Percentiles rank a stretch among this genome's conserved stretches.
These are phyloP conservation scores for Scaptodrosophila latifasciaeformis DNA, from an alignment of 2,888 invertebrate species.

Conservation along the genomic window DNA sequence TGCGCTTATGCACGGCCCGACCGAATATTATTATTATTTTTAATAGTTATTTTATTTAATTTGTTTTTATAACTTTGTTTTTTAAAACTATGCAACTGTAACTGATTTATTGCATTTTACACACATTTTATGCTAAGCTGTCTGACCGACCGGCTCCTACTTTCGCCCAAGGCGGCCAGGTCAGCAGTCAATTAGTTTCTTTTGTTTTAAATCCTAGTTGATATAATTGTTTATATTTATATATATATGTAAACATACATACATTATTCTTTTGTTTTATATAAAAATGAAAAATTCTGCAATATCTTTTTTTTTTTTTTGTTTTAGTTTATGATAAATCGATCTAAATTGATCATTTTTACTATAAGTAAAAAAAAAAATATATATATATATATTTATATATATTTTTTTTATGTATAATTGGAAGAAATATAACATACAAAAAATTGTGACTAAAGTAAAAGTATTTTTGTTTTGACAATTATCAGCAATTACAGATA, in stretches of 20 bases:
- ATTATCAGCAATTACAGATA: constrained; percentile 27
- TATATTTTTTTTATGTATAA: constrained; percentile 23
- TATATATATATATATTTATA: constrained; percentile 44
- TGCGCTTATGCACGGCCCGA: constrained; percentile 7
- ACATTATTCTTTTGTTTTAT: too few species aligned
- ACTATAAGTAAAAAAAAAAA: constrained; percentile 47
- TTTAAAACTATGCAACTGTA: constrained; percentile 45
- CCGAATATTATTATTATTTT: background rate
- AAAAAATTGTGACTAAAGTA: constrained; percentile 63
- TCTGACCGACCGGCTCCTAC: too few species aligned
- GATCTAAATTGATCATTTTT: too few species aligned
- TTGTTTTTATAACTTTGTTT: constrained; percentile 4
- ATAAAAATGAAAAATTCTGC: constrained; percentile 32
- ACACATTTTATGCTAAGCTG: constrained; percentile 23
- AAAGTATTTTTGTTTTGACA: constrained; percentile 49
- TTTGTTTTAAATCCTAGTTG: background rate
- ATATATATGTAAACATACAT: background rate
- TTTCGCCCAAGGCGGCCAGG: too few species aligned
- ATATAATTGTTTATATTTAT: background rate
- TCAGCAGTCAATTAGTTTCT: too few species aligned
- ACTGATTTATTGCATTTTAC: constrained; percentile 46
- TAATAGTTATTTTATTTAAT: constrained; percentile 6
- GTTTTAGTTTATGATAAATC: too few species aligned
- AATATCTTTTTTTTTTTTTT: background rate
- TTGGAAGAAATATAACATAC: constrained; percentile 38